Conservation (phyloP, 2,888 invertebrate species). For the Embidobia sp. region DNA sequence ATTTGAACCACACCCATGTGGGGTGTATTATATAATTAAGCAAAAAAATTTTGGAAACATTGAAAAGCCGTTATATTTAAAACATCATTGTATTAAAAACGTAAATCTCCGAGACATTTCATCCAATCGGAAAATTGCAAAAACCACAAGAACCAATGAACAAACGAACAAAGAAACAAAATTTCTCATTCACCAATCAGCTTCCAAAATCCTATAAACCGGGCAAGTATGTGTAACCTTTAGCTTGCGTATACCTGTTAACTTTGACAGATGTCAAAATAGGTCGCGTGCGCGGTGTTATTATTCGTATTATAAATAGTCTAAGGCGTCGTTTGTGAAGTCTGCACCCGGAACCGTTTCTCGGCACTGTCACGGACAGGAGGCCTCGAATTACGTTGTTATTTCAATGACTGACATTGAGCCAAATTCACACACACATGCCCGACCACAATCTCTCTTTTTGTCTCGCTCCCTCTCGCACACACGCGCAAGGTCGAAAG, state of each 20-base stretch:
- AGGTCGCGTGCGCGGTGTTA: constrained; percentile 11
- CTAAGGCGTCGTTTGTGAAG: constrained; percentile 1
- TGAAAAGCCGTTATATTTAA: too few species aligned
- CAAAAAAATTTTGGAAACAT: too few species aligned
- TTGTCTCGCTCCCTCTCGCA: neutral
- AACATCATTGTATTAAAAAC: too few species aligned
- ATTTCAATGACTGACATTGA: constrained; percentile 56
- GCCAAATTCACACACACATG: constrained; percentile 42
- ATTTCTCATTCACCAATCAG: too few species aligned
- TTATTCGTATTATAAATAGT: constrained; percentile 36
- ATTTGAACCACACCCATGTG: too few species aligned
- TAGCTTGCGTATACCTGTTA: constrained; percentile 7
- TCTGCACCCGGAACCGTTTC: constrained; percentile 20
- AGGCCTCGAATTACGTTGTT: constrained; percentile 36
- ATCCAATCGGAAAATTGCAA: too few species aligned
- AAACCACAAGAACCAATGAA: too few species aligned
- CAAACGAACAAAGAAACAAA: too few species aligned
- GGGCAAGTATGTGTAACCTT: constrained; percentile 7
- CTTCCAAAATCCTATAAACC: too few species aligned
- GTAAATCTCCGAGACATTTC: too few species aligned
- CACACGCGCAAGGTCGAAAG: constrained; percentile 10
- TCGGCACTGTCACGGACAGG: constrained; percentile 35
- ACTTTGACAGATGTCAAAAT: constrained; percentile 48
- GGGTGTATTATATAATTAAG: too few species aligned
- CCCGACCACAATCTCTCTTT: too few species aligned